phyloP scores from a whole-genome alignment of 1,140 invertebrate genomes.

The Lucilia cuprina region DNA sequence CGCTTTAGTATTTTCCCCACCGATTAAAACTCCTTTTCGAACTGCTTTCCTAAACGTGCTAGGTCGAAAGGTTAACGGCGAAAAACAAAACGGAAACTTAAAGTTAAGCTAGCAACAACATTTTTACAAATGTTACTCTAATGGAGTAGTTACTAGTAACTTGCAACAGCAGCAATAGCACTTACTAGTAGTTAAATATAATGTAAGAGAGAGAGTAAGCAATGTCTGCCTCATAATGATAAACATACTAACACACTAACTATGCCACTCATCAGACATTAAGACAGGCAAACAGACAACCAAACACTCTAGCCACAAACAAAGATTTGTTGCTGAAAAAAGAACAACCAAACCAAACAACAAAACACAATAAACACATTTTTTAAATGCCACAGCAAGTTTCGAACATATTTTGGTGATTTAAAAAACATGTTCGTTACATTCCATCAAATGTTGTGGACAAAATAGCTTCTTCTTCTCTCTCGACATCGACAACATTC shows the following conservation, averaged over 20 bases:
- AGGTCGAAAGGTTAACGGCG: slow-evolving; percentile 2
- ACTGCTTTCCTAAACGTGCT: neutral
- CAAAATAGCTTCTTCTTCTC: no score
- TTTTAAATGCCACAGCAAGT: neutral
- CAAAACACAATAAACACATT: neutral
- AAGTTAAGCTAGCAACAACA: slow-evolving; percentile 4
- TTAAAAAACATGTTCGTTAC: neutral
- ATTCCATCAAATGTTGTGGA: slow-evolving; percentile 1
- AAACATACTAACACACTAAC: neutral
- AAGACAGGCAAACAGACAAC: neutral
- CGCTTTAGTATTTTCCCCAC: no score
- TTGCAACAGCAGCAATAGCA: neutral
- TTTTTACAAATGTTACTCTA: neutral
- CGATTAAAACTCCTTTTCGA: no score
- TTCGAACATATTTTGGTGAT: slow-evolving; percentile 10
- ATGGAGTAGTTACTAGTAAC: neutral
- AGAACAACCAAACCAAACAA: neutral
- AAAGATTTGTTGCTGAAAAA: neutral
- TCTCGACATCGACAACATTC: neutral
- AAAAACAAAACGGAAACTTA: neutral
- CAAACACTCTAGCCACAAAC: neutral
- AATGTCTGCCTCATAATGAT: neutral
- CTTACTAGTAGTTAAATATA: neutral
- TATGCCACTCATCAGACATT: neutral
- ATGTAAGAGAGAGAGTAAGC: neutral